Base-by-base conservation (phyloP, 2,888 invertebrate genomes). In the Formica aserva region DNA sequence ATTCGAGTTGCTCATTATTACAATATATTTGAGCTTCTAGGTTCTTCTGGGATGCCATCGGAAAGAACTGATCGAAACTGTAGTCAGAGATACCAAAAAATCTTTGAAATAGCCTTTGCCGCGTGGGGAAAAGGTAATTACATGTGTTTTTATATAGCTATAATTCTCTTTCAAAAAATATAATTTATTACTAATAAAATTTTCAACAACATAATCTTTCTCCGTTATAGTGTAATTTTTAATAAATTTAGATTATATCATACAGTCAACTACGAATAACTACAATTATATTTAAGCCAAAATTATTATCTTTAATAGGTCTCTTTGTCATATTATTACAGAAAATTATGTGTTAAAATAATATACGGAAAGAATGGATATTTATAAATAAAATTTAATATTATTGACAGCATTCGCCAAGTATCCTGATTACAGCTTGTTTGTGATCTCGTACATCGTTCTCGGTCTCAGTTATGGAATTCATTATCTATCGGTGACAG, bases 381-480 rank as follows among this genome's bases (percentile, higher is more conserved):
- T 83, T 86, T 86, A 18, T 35, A 11, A 48, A 3, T 48, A 75
- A 48, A 3, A 60, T 35, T 35, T 1, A 15, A 4, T 60, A 60
- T 60, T 15, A 87, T 81, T 91, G 93, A n/a, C 91, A 93, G 96
- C 96, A 85, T 97, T 98, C 91, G 97, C 98, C 0, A 95, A 95
- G 57, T 95, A 97, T 92, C 97, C 98, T 0, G 93, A 96, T 0
- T 86, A 97, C 15, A 96, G 97, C 1, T 94, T 98, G 22, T 95
- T 97, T 91, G 82, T 97, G 11, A 96, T 96, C 35, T 96, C 96
- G 0, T 96, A 97, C 95, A 82, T 97, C 1, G 95, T 97, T 38
- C 92, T 96, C 9, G 95, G 95, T 0, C 95, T 98, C 83, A 95
- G 96, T 4, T 96, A 96, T 87, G 99, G 99, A n/a, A 95, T 97